Evolutionary conservation across 1,140 invertebrate genomes (phyloP).

Genomic region (Himalopsyche phryganea): DNA sequence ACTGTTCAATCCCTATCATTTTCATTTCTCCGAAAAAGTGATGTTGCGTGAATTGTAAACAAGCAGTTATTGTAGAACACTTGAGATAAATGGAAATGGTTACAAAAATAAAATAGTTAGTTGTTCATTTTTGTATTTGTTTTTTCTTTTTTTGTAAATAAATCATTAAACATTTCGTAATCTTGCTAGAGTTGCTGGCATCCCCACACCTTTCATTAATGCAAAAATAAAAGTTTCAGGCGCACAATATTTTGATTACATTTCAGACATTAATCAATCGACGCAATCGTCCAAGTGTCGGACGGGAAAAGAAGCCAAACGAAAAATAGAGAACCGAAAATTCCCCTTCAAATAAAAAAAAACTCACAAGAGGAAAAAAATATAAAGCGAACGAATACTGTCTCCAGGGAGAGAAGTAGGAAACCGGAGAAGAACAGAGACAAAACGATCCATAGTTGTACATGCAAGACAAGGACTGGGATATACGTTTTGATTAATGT

Average conservation of each 20-base stretch:
- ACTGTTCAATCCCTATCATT: too few species aligned
- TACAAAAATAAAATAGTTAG: too few species aligned
- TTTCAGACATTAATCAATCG: constrained; percentile 32
- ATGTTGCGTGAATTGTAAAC: too few species aligned
- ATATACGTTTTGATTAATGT: constrained; percentile 56
- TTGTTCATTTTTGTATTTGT: too few species aligned
- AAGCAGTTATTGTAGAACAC: too few species aligned
- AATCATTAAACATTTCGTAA: too few species aligned
- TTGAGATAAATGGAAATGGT: too few species aligned
- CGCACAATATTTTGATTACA: constrained; percentile 33
- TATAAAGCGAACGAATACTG: constrained; percentile 20
- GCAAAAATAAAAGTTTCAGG: background rate
- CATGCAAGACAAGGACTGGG: constrained; percentile 43
- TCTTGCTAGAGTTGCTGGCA: too few species aligned
- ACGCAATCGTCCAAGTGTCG: constrained; percentile 27
- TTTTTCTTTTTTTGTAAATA: too few species aligned
- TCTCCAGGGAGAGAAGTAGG: constrained; percentile 30
- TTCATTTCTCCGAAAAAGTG: too few species aligned
- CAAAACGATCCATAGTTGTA: constrained; percentile 4
- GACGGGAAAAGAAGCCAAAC: constrained; percentile 21
- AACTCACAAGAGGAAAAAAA: constrained; percentile 14
- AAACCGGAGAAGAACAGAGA: constrained; percentile 14
- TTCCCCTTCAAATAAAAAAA: constrained; percentile 30
- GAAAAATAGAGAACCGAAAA: constrained; percentile 28
- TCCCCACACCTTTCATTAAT: too few species aligned